Conservation (phyloP, 2,113 vertebrate species). For the Orientallactaga bullata region DNA sequence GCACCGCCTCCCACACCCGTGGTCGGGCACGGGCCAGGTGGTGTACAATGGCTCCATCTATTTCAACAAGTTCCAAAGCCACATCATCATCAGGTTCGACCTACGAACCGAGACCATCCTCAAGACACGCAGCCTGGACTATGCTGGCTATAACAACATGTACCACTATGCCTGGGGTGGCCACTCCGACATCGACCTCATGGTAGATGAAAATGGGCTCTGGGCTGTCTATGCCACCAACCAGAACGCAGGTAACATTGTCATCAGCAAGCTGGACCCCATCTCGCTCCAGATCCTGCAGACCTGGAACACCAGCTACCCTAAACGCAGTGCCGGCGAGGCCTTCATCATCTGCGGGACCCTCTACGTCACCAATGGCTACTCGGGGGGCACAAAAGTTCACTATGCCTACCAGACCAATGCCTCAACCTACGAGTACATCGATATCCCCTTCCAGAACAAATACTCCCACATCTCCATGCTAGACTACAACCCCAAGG, state of each 20-base stretch:
- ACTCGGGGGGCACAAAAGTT: conserved; percentile 98
- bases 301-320: conserved; percentile 98
- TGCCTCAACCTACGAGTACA: conserved; percentile 98
- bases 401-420: conserved; percentile 99
- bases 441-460: conserved; percentile 98
- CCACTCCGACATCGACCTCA: conserved; percentile 99
- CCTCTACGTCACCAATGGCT: conserved; percentile 98
- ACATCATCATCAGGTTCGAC: conserved; percentile 98
- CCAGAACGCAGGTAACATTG: conserved; percentile 98
- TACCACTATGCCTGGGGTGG: conserved; percentile 99
- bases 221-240: conserved; percentile 99
- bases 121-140: conserved; percentile 96
- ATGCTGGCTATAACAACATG: conserved; percentile 97
- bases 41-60: conserved; percentile 99
- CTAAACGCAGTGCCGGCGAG: conserved; percentile 97
- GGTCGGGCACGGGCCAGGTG: conserved; percentile 98
- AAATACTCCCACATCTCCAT: conserved; percentile 99
- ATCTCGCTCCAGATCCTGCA: conserved; percentile 94
- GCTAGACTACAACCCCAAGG: conserved; percentile 99
- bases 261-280: conserved; percentile 97
- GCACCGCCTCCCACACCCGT: conserved; percentile 97
- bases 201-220: conserved; percentile 97
- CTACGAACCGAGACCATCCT: conserved; percentile 95
- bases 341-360: conserved; percentile 99
- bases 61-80: conserved; percentile 99